Evolutionary conservation across 2,113 vertebrate genomes (phyloP).

Genomic region (Dipodomys ordii): DNA sequence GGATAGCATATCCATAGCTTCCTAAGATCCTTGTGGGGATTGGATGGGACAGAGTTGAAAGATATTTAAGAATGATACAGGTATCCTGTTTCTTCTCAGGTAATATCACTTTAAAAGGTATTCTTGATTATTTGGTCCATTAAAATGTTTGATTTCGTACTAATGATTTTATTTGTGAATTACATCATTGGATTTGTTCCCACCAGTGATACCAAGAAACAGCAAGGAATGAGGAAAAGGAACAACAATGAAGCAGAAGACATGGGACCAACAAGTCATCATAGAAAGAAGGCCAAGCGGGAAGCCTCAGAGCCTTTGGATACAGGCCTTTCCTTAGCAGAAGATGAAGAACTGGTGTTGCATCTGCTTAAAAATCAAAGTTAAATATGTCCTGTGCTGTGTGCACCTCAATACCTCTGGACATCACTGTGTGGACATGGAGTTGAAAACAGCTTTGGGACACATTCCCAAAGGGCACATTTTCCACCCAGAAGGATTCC

Average conservation of each 20-base stretch:
- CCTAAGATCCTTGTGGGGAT: background rate
- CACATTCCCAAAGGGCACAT: background rate
- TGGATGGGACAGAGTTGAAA: background rate
- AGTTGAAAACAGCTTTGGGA: background rate
- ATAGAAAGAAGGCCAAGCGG: slow-evolving; percentile 85
- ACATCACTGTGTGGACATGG: slow-evolving; percentile 61
- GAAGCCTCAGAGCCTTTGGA: slow-evolving; percentile 87
- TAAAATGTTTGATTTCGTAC: slow-evolving; percentile 79
- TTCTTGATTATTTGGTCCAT: slow-evolving; percentile 14
- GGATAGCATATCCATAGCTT: background rate
- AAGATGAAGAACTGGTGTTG: slow-evolving; percentile 93
- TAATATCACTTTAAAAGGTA: background rate
- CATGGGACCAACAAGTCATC: slow-evolving; percentile 29
- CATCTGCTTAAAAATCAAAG: slow-evolving; percentile 89
- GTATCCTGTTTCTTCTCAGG: background rate
- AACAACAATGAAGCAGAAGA: slow-evolving; percentile 77
- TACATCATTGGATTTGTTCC: slow-evolving; percentile 85
- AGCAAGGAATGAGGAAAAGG: slow-evolving; percentile 83
- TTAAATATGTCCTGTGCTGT: slow-evolving; percentile 76
- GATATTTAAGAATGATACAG: background rate
- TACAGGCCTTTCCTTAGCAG: slow-evolving; percentile 92
- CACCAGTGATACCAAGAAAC: slow-evolving; percentile 84
- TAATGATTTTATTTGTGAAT: slow-evolving; percentile 79
- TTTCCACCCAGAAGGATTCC: slow-evolving; percentile 26
- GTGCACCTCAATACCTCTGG: slow-evolving; percentile 21